A percentile compares a stretch with the other conserved stretches of the same genome.
phyloP scores from a whole-genome alignment of 2,888 invertebrate genomes.

The Crioceris asparagi region DNA sequence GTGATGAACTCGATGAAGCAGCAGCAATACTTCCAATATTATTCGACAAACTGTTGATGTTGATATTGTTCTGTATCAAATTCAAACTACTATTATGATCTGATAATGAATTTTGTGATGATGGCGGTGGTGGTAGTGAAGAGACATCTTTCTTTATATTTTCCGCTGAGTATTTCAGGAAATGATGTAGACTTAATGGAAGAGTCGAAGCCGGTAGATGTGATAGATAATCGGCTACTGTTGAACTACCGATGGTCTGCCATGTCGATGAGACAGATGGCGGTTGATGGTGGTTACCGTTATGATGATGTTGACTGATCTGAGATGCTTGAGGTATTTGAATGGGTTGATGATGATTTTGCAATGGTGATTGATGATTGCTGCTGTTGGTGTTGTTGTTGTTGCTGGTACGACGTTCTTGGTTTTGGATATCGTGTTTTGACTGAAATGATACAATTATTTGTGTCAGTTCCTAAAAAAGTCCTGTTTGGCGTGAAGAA shows the following conservation, averaged over 20 bases:
- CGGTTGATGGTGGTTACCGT: slow-evolving; percentile 37
- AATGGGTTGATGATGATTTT: too few species aligned
- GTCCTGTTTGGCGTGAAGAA: too few species aligned
- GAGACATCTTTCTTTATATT: slow-evolving; percentile 63
- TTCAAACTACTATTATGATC: not conserved
- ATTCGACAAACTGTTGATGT: slow-evolving; percentile 27
- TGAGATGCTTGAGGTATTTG: slow-evolving; percentile 19
- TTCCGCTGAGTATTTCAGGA: slow-evolving; percentile 71
- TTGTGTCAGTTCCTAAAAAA: not conserved
- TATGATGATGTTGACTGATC: slow-evolving; percentile 18
- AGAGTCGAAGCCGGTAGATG: slow-evolving; percentile 63
- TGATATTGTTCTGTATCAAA: not conserved
- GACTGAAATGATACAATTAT: not conserved
- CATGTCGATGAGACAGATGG: too few species aligned
- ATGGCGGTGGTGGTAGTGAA: slow-evolving; percentile 28
- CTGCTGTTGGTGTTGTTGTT: too few species aligned
- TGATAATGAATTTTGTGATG: too few species aligned
- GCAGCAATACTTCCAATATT: slow-evolving; percentile 21
- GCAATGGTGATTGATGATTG: too few species aligned
- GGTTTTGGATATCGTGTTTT: slow-evolving; percentile 4
- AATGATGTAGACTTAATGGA: slow-evolving; percentile 71
- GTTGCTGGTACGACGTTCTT: slow-evolving; percentile 7
- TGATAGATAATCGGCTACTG: slow-evolving; percentile 76
- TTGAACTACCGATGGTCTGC: slow-evolving; percentile 58
- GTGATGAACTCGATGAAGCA: too few species aligned